Evolutionary conservation across 2,113 vertebrate species (phyloP), one percentile per base, ranked within the genome.

Genomic region (Copsychus sechellarum): DNA sequence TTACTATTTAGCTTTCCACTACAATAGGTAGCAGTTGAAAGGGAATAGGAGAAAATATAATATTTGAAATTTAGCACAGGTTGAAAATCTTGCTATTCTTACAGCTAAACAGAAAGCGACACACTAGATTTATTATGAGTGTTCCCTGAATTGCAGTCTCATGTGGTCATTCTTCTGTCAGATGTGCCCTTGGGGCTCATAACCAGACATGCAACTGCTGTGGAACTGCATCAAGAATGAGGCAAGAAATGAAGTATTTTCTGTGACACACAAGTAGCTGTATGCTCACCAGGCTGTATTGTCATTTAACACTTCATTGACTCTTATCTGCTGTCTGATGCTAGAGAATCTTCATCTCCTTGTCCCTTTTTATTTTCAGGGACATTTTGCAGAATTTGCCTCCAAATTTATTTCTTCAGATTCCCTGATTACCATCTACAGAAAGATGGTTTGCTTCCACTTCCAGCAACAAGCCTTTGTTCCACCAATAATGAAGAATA

Each of bases 351-450:
- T 47, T 54, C 47, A 3, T 36, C 56, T 88, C 45, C 24, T 66
- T 60, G 72, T 54, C 73, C 4, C 34, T 92, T 83, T 88, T 84
- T 12, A 38, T 93, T 97, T 91, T 66, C 97, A 99, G 98, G 98
- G 98, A 90, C 96, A 98, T 97, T 99, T 99, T 93, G 97, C 98
- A 43, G 98, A 98, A 89, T 98, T 99, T 93, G 97, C 98, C 5
- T 98, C 98, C 88, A 98, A 98, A 91, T 98, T 98, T 29, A 98
- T 98, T 8, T 98, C 97, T 28, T 43, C 69, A 71, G 97, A 98
- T 54, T 96, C 98, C 7, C 96, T 98, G 47, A 91, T 24, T 66
- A 98, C 97, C 31, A 98, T 98, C 96, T 99, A 97, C 50, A 95
- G 98, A 93, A 98, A 98, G 61, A 98, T 98, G 81, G 94, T 98